Percentiles rank a stretch among this genome's conserved stretches.
Evolutionary conservation across 35 echinoderm and acorn worm genomes (phyloP).

Genomic region (Ophioderma brevispina): DNA sequence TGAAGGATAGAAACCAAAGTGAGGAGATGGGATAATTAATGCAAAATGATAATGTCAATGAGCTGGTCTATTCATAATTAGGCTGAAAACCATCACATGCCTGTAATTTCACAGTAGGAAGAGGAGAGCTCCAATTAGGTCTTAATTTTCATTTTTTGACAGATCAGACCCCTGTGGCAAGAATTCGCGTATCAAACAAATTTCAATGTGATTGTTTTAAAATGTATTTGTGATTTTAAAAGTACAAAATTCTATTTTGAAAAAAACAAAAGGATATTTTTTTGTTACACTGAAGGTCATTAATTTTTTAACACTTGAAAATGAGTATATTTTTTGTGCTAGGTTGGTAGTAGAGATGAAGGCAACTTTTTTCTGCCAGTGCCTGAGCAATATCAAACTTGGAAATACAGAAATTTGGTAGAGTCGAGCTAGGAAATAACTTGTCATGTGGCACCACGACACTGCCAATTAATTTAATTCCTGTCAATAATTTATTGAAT

Average conservation of each 20-base stretch:
- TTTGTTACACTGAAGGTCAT: background rate
- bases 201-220: background rate
- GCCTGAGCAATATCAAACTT: constrained; percentile 1
- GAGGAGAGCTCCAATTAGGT: background rate
- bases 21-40: too few relatives aligned
- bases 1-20: too few relatives aligned
- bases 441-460: background rate
- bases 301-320: background rate
- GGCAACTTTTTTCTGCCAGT: background rate
- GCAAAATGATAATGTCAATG: background rate
- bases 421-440: background rate
- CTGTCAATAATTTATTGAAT: background rate
- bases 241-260: background rate
- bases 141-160: background rate
- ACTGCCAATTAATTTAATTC: background rate
- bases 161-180: background rate
- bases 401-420: background rate
- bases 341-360: background rate
- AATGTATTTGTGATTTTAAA: background rate
- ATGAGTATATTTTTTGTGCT: background rate
- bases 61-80: background rate
- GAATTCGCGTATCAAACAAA: background rate
- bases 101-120: background rate
- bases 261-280: background rate
- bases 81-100: background rate